These are phyloP conservation scores for Trinectes maculatus DNA, from an alignment of 2,113 vertebrate species.

Conservation along the genomic window DNA sequence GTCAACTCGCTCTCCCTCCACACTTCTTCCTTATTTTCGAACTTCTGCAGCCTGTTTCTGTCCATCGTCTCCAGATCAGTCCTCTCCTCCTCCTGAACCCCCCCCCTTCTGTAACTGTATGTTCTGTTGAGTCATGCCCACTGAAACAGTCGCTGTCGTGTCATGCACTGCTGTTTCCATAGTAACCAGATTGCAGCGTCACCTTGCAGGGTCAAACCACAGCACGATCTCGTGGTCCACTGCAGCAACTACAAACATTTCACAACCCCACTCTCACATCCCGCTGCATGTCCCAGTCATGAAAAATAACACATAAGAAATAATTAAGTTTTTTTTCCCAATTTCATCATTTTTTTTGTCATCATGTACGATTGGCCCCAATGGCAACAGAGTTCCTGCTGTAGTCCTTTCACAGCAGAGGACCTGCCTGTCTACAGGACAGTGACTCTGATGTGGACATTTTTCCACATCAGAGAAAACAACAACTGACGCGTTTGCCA, in stretches of 20 bases:
- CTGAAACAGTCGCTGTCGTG: conserved; percentile 51
- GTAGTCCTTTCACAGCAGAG: background rate
- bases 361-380: background rate
- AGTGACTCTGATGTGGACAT: background rate
- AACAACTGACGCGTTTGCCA: background rate
- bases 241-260: background rate
- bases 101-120: conserved; percentile 2
- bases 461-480: conserved; percentile 8
- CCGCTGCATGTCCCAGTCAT: too few species aligned
- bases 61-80: background rate
- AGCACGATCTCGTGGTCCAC: conserved; percentile 50
- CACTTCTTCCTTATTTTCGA: background rate
- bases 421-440: conserved; percentile 6
- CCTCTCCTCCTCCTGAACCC: conserved; percentile 6
- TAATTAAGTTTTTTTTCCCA: too few species aligned
- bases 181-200: conserved; percentile 72
- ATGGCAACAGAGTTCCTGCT: background rate
- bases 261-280: background rate
- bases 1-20: background rate
- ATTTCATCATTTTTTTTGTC: too few species aligned
- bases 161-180: conserved; percentile 69
- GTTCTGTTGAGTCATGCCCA: conserved; percentile 78
- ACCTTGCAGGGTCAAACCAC: conserved; percentile 48
- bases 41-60: background rate
- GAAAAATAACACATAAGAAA: background rate